Evolutionary conservation across 2,113 vertebrate species (phyloP), one percentile per base, ranked within the genome.

Genomic region (Dinomys branickii): DNA sequence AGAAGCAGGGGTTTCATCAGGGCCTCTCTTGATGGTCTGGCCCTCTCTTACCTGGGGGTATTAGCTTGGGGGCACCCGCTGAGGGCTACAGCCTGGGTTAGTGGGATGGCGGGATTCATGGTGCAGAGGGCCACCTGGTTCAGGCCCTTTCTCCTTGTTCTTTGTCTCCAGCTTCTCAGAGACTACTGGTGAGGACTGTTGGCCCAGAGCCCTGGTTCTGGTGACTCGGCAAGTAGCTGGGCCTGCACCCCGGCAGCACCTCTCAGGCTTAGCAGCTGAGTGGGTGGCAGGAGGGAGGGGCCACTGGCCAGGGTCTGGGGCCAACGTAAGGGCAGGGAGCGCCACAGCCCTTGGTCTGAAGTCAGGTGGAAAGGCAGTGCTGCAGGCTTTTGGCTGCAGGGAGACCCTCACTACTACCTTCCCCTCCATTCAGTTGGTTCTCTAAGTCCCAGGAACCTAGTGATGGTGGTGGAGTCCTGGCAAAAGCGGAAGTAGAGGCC

Each of bases 61-160:
- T 58, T 85, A 61, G 85, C 24, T 9, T 54, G 69, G 24, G 47
- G 28, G 54, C 5, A 4, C 20, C 41, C 30, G 63, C 63, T 50
- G 54, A 0, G 2, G 54, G 16, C 0, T 0, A 47, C 0, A 4
- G 63, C 11, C 0, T 0, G 20, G 38, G 38, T 65, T 54, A 38
- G 14, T 86, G 73, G 82, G 38, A n/a, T 11, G 0, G 41, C 4
- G 2, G 35, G 35, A 86, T 47, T 28, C 94, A 7, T 7, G 82
- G 44, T 54, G 41, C n/a, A 17, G 26, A 2, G 0, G 38, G 11
- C 30, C 2, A 2, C 56, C 16, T 2, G 8, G 54, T 0, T 75
- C 13, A 0, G 1, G 2, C 6, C 14, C 6, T 12, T 28, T 75
- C 17, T 89, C 69, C 38, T 69, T 63, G 20, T 82, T 38, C 8